Percentiles rank a stretch among this genome's conserved stretches.
These are phyloP conservation scores for Automeris io DNA, from an alignment of 2,888 invertebrate species.

Conservation along the genomic window DNA sequence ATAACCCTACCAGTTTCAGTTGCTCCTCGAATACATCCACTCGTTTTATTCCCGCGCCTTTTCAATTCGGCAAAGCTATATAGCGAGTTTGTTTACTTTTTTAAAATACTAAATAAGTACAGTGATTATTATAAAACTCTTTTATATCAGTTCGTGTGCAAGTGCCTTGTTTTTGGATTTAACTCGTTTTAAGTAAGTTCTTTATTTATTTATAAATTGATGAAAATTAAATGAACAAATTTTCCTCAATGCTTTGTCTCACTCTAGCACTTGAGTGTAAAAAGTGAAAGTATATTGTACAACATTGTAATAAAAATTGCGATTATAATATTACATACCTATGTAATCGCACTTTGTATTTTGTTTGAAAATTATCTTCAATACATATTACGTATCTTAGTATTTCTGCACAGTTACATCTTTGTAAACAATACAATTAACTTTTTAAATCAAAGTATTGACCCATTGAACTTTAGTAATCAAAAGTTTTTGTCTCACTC, in stretches of 20 bases:
- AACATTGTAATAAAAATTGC: background rate
- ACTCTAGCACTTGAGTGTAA: background rate
- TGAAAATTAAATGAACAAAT: background rate
- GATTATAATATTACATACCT: too few relatives aligned
- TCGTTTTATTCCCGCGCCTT: constrained; percentile 9
- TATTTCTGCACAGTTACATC: background rate
- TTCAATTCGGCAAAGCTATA: constrained; percentile 6
- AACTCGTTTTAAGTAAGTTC: background rate
- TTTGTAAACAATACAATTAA: background rate
- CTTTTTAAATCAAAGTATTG: constrained; percentile 3
- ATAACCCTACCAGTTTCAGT: constrained; percentile 8
- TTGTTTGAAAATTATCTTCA: too few relatives aligned
- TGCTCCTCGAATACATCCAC: background rate
- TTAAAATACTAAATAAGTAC: constrained; percentile 3
- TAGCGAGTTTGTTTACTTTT: constrained; percentile 8
- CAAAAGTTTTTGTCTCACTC: constrained; percentile 9
- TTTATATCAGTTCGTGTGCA: background rate
- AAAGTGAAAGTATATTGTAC: constrained; percentile 4
- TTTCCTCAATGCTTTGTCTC: constrained; percentile 1
- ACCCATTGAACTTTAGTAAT: constrained; percentile 13
- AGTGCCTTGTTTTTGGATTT: constrained; percentile 1
- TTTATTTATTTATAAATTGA: background rate
- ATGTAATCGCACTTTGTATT: too few relatives aligned
- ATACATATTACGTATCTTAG: too few relatives aligned
- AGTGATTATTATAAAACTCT: background rate